Evolutionary conservation across 2,888 invertebrate species (phyloP).

Genomic region (Eristalis intricaria): DNA sequence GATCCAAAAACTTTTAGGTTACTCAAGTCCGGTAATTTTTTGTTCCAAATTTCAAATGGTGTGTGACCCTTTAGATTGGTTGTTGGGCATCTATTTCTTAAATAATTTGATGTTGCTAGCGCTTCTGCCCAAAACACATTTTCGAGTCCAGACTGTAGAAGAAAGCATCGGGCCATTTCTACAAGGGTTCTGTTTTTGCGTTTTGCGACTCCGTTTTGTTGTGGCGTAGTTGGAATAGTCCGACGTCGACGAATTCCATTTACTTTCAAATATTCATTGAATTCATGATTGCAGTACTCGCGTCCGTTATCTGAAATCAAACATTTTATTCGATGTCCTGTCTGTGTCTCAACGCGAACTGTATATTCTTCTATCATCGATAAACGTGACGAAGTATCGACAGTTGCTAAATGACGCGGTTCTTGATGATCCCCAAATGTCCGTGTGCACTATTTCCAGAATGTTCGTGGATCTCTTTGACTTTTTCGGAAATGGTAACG

Average conservation of each 20-base stretch:
- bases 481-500: too few relatives aligned
- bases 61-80: not conserved
- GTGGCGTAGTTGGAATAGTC: constrained; percentile 1
- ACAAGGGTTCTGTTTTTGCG: constrained; percentile 16
- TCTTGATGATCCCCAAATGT: not conserved
- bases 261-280: not conserved
- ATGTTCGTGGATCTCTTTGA: too few relatives aligned
- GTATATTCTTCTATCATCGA: constrained; percentile 24
- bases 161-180: constrained; percentile 18
- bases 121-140: constrained; percentile 6
- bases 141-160: not conserved
- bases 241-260: not conserved
- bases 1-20: constrained; percentile 6
- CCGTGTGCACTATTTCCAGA: not conserved
- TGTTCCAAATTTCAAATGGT: constrained; percentile 28
- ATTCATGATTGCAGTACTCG: constrained; percentile 7
- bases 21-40: constrained; percentile 13
- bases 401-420: not conserved
- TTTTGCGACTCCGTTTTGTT: constrained; percentile 21
- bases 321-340: constrained; percentile 7
- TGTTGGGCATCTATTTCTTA: constrained; percentile 5
- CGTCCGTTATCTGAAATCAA: constrained; percentile 26
- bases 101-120: not conserved
- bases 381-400: not conserved
- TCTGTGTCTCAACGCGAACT: constrained; percentile 4